Conservation (phyloP, 2,888 invertebrate species). For the Cantharis rufa region DNA sequence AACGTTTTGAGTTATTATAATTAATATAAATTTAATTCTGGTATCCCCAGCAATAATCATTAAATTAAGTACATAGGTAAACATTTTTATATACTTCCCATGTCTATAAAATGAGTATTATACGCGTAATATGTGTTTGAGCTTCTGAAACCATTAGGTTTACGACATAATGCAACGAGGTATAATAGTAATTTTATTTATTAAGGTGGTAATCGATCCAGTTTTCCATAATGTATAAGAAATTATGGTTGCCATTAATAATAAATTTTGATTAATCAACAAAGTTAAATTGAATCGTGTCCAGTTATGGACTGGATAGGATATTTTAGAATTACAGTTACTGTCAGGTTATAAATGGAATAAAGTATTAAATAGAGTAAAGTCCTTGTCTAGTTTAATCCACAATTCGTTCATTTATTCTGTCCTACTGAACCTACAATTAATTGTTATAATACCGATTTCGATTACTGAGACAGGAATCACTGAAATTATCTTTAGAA, state of each 20-base stretch:
- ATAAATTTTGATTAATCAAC: not conserved
- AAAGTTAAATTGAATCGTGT: not conserved
- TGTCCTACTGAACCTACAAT: constrained; percentile 26
- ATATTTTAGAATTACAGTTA: constrained; percentile 3
- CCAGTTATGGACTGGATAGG: not conserved
- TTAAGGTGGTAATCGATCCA: not conserved
- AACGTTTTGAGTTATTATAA: not conserved
- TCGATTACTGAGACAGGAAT: constrained; percentile 29
- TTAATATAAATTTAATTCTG: not conserved
- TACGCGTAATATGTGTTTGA: not conserved
- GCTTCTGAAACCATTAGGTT: not conserved
- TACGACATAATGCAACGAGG: not conserved
- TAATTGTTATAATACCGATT: constrained; percentile 27
- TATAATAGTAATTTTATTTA: not conserved
- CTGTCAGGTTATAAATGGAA: not conserved
- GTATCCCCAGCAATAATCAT: not conserved
- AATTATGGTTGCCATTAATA: not conserved
- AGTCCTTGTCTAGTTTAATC: constrained; percentile 15
- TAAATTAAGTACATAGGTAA: not conserved
- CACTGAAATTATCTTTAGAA: constrained; percentile 34
- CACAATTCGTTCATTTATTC: constrained; percentile 27
- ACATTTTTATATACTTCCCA: not conserved
- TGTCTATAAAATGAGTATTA: not conserved
- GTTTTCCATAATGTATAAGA: not conserved
- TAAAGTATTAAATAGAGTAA: constrained; percentile 11